Conservation (phyloP, 2,797 vertebrate species). For the Echeneis naucrates region DNA sequence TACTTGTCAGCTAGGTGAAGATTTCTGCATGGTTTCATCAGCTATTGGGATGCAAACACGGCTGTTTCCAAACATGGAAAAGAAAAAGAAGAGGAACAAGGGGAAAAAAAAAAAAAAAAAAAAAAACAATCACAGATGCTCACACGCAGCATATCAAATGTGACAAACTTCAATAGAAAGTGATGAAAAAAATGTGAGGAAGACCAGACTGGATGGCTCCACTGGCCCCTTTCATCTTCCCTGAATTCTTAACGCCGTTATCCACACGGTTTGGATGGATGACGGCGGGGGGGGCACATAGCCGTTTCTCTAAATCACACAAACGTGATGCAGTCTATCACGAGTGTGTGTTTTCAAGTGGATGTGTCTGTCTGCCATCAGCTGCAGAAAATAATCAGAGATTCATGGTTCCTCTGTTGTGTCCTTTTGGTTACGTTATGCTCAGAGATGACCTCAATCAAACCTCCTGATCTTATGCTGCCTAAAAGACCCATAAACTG, state of each 20-base stretch:
- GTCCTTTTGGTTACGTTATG: constrained; percentile 39
- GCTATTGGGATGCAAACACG: constrained; percentile 57
- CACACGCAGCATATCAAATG: constrained; percentile 67
- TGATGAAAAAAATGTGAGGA: constrained; percentile 64
- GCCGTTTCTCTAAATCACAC: constrained; percentile 57
- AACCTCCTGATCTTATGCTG: constrained; percentile 52
- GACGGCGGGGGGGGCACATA: constrained; percentile 31
- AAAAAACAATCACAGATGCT: constrained; percentile 38
- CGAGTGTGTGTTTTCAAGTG: constrained; percentile 38
- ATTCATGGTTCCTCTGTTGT: constrained; percentile 16
- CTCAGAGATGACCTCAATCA: constrained; percentile 68
- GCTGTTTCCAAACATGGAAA: constrained; percentile 47
- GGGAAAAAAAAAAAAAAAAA: background rate
- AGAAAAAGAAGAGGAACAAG: too few species aligned
- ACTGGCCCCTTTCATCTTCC: constrained; percentile 74
- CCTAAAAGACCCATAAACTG: constrained; percentile 53
- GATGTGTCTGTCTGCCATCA: constrained; percentile 7
- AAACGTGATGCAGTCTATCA: constrained; percentile 43
- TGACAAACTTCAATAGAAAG: constrained; percentile 76
- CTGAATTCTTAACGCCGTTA: constrained; percentile 61
- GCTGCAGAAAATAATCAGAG: constrained; percentile 16
- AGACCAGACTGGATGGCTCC: constrained; percentile 59
- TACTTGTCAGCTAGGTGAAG: constrained; percentile 56
- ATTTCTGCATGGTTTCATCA: constrained; percentile 77
- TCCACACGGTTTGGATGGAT: constrained; percentile 38